These are phyloP conservation scores for Symphodus melops DNA, from an alignment of 2,113 vertebrate genomes.

Conservation along the genomic window DNA sequence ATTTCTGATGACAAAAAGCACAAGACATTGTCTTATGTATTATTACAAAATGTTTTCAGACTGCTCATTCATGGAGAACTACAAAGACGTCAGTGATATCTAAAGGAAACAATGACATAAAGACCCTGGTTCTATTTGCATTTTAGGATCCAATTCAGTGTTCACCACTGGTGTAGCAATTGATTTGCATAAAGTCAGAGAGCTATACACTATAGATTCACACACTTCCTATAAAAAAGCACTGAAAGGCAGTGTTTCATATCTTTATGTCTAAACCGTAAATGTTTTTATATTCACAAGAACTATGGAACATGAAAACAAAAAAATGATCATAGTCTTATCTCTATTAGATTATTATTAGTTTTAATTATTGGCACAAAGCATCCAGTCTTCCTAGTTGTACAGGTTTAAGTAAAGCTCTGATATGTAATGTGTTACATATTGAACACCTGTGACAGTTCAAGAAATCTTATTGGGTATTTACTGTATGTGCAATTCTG, in stretches of 20 bases:
- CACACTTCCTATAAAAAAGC: background rate
- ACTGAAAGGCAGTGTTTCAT: background rate
- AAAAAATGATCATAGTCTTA: background rate
- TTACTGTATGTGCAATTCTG: background rate
- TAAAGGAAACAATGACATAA: background rate
- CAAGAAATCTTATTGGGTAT: background rate
- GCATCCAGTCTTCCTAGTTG: background rate
- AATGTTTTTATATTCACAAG: slow-evolving; percentile 9
- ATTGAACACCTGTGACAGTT: background rate
- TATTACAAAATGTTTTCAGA: background rate
- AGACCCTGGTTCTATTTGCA: background rate
- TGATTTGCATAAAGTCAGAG: too few species aligned
- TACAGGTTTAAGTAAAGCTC: background rate
- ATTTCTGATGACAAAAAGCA: background rate
- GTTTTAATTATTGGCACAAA: background rate
- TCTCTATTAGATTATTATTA: slow-evolving; percentile 6
- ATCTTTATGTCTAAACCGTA: background rate
- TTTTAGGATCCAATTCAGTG: too few species aligned
- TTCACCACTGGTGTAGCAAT: too few species aligned
- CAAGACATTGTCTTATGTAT: background rate
- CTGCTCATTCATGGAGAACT: slow-evolving; percentile 10
- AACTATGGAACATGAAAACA: background rate
- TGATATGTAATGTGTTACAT: background rate
- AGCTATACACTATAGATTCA: too few species aligned
- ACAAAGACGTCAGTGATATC: background rate